These are phyloP conservation scores for Drosophila recens DNA, from an alignment of 2,888 invertebrate genomes.

Conservation along the genomic window DNA sequence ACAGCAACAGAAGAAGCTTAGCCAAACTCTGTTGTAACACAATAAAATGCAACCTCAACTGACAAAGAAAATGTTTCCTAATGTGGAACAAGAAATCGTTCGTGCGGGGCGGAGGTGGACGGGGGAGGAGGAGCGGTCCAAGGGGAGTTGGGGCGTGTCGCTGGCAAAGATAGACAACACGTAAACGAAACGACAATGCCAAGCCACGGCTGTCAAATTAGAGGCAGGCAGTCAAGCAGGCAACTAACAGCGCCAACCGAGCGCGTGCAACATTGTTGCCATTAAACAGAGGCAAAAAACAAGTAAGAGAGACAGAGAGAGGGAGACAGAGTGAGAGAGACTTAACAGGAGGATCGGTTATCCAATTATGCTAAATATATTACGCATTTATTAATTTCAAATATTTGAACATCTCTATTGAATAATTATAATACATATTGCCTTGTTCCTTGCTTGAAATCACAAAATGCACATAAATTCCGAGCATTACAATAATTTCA, in stretches of 20 bases:
- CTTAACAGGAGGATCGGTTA: not conserved
- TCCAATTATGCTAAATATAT: conserved; percentile 5
- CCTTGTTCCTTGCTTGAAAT: not conserved
- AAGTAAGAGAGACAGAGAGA: not conserved
- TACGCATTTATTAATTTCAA: conserved; percentile 5
- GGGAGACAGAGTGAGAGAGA: not conserved
- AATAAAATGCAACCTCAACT: conserved; percentile 80
- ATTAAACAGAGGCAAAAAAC: not conserved
- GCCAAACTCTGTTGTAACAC: conserved; percentile 74
- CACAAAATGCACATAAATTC: conserved; percentile 9
- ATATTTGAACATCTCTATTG: conserved; percentile 12
- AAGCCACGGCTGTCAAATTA: conserved; percentile 78
- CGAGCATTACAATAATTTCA: conserved; percentile 2
- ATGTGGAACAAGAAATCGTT: conserved; percentile 65
- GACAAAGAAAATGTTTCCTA: conserved; percentile 79
- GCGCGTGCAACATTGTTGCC: conserved; percentile 55
- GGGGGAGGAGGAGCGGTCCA: not conserved
- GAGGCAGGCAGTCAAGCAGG: conserved; percentile 62
- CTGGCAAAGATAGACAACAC: conserved; percentile 75
- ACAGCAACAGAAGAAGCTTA: conserved; percentile 38
- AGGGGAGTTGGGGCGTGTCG: conserved; percentile 54
- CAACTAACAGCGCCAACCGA: conserved; percentile 37
- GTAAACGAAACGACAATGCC: conserved; percentile 78
- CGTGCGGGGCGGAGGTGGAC: conserved; percentile 38
- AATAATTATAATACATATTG: conserved; percentile 3